Evolutionary conservation across 2,113 vertebrate genomes (phyloP).

Genomic region (Trematocara zebra): DNA sequence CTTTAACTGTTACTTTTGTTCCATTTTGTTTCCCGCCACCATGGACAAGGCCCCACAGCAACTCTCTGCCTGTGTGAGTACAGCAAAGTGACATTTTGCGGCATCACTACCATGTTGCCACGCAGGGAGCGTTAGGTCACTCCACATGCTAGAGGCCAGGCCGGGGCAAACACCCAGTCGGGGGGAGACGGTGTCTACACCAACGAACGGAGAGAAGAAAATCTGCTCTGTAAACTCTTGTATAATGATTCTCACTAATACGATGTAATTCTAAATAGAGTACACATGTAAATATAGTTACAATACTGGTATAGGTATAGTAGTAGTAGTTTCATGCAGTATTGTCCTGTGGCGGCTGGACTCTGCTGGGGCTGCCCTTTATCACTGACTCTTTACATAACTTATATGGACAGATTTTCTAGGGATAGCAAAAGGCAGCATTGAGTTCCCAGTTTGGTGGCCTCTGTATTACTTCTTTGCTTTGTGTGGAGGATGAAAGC

Average conservation of each 20-base stretch:
- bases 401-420: not conserved
- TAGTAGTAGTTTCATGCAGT: not conserved
- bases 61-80: slow-evolving; percentile 32
- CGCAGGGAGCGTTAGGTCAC: slow-evolving; percentile 37
- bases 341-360: not conserved
- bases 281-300: not conserved
- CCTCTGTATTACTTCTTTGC: not conserved
- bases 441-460: not conserved
- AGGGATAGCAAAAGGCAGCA: not conserved
- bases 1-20: slow-evolving; percentile 48
- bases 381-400: not conserved
- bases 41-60: slow-evolving; percentile 26
- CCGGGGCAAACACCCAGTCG: not conserved
- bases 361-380: not conserved
- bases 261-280: not conserved
- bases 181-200: not conserved
- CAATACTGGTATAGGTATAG: not conserved
- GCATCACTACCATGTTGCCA: slow-evolving; percentile 31
- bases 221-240: not conserved
- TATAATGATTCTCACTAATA: not conserved
- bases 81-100: slow-evolving; percentile 62
- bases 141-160: slow-evolving; percentile 11
- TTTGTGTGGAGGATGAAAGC: not conserved
- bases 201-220: not conserved
- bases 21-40: slow-evolving; percentile 28